A percentile compares a stretch with the other conserved stretches of the same genome.
These are phyloP conservation scores for Labeo calbasu DNA, from an alignment of 2,797 vertebrate genomes.

Conservation along the genomic window DNA sequence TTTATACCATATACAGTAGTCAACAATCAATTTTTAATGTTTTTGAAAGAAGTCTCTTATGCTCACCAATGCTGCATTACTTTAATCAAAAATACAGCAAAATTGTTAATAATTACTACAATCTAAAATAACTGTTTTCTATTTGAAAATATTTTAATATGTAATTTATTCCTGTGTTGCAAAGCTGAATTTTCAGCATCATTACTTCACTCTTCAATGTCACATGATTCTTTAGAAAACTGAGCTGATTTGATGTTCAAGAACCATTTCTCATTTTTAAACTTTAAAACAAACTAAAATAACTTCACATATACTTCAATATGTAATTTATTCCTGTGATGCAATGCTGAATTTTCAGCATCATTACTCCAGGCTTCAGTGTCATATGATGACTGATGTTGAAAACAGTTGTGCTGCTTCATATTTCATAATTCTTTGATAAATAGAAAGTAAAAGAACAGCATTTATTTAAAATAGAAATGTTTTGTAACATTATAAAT, in stretches of 20 bases:
- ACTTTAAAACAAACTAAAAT: too few species aligned
- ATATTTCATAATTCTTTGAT: background rate
- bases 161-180: background rate
- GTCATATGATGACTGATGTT: background rate
- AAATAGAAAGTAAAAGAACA: background rate
- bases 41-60: background rate
- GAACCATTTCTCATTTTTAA: background rate
- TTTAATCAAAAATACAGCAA: background rate
- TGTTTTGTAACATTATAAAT: background rate
- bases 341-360: background rate
- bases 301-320: too few species aligned
- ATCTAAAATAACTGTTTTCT: background rate
- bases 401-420: background rate
- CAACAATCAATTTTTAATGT: too few species aligned
- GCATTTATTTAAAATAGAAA: background rate
- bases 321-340: background rate
- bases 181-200: background rate
- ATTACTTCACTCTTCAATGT: background rate
- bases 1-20: background rate
- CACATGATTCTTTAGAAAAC: background rate
- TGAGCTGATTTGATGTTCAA: background rate
- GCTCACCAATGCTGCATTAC: background rate
- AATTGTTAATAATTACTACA: background rate
- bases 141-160: too few species aligned
- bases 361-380: background rate